A percentile compares a stretch with the other conserved stretches of the same genome.
These are phyloP conservation scores for Rhinichthys klamathensis DNA, from an alignment of 2,113 vertebrate species.

Conservation along the genomic window DNA sequence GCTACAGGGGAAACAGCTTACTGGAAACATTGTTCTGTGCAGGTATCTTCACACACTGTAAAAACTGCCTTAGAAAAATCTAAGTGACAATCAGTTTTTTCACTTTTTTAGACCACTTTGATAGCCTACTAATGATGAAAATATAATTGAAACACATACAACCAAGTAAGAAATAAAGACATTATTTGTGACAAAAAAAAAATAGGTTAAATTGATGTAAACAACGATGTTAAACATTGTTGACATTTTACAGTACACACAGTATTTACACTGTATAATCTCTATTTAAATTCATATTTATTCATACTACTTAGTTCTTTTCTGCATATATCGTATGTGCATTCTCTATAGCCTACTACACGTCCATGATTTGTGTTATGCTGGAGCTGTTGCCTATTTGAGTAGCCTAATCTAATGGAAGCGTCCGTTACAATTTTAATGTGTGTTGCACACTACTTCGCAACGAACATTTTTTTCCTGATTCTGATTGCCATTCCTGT, in stretches of 20 bases:
- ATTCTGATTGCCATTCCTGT: neutral
- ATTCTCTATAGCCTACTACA: neutral
- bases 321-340: too few species aligned
- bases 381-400: neutral
- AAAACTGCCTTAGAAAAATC: neutral
- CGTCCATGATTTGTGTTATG: neutral
- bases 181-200: too few species aligned
- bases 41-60: neutral
- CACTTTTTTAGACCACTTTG: too few species aligned
- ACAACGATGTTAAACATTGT: neutral
- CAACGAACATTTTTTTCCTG: neutral
- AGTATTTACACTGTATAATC: neutral
- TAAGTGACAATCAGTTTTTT: neutral
- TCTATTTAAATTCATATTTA: neutral
- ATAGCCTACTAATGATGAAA: too few species aligned
- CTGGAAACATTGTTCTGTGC: constrained; percentile 9
- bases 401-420: neutral
- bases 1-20: neutral
- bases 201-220: neutral
- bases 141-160: too few species aligned
- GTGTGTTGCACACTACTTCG: too few species aligned
- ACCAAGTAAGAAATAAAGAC: too few species aligned
- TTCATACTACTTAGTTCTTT: too few species aligned
- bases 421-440: neutral
- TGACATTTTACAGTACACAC: neutral